These are phyloP conservation scores for Drosophila rufa DNA, from an alignment of 1,140 invertebrate species.

Conservation along the genomic window DNA sequence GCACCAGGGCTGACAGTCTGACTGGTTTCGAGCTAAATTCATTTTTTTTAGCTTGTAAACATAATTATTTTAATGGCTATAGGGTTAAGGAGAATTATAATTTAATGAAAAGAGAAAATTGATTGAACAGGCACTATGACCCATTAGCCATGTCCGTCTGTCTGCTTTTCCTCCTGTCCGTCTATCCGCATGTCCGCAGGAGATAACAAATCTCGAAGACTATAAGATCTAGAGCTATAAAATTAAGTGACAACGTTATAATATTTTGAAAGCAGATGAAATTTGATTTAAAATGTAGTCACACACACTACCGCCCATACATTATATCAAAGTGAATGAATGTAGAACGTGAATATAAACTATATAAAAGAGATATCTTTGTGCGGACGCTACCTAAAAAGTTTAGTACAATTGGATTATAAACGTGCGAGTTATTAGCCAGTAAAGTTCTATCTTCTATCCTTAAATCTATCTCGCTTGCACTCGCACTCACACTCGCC, in stretches of 20 bases:
- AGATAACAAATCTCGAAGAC: neutral
- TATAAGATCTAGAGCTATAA: neutral
- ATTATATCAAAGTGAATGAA: too few species aligned
- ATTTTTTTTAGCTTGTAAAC: neutral
- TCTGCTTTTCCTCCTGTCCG: too few species aligned
- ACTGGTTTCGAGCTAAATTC: slow-evolving; percentile 1
- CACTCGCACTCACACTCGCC: neutral
- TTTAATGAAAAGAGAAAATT: too few species aligned
- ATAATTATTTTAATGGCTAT: neutral
- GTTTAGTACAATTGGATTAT: neutral
- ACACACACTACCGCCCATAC: too few species aligned
- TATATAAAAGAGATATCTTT: too few species aligned
- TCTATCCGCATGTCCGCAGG: too few species aligned
- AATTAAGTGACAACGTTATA: neutral
- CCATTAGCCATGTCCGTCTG: neutral
- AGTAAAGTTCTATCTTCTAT: neutral
- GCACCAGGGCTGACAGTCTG: neutral
- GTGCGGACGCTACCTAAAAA: too few species aligned
- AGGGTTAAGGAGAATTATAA: too few species aligned
- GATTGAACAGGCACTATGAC: neutral
- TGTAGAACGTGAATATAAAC: too few species aligned
- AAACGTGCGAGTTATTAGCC: neutral
- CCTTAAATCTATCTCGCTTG: neutral
- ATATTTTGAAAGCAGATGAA: too few species aligned
- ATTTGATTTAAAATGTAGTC: too few species aligned